These are phyloP conservation scores for Callopanchax toddi DNA, from an alignment of 2,113 vertebrate species.

Conservation along the genomic window DNA sequence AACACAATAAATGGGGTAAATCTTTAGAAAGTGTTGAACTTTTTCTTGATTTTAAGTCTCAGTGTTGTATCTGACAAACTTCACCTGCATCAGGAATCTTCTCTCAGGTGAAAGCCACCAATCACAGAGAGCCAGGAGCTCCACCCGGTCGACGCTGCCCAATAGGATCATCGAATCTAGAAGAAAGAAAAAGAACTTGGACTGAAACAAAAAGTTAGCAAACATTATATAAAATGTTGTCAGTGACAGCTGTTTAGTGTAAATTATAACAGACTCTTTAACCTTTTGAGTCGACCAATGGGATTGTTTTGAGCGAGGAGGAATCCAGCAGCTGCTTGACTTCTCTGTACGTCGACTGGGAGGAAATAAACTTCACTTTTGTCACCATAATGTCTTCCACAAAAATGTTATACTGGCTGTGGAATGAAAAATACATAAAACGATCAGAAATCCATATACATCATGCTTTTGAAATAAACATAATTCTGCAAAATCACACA, in stretches of 20 bases:
- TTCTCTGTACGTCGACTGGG: conserved; percentile 86
- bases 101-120: conserved; percentile 86
- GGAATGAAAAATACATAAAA: background rate
- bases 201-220: no score
- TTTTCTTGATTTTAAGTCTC: no score
- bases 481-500: no score
- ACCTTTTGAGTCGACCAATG: conserved; percentile 92
- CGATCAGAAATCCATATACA: background rate
- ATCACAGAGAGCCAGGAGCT: conserved; percentile 88
- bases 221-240: no score
- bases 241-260: no score
- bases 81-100: conserved; percentile 79
- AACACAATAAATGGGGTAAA: background rate
- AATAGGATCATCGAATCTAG: conserved; percentile 91
- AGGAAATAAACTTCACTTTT: conserved; percentile 88
- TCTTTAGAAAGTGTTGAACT: background rate
- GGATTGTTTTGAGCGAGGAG: conserved; percentile 85
- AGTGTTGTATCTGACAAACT: background rate
- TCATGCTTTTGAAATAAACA: background rate
- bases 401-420: conserved; percentile 93
- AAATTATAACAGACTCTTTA: background rate
- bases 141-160: conserved; percentile 88
- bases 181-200: background rate
- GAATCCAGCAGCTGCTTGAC: conserved; percentile 82
- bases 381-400: conserved; percentile 96